Evolutionary conservation across 2,888 invertebrate species (phyloP).

Genomic region (Baccha elongata): DNA sequence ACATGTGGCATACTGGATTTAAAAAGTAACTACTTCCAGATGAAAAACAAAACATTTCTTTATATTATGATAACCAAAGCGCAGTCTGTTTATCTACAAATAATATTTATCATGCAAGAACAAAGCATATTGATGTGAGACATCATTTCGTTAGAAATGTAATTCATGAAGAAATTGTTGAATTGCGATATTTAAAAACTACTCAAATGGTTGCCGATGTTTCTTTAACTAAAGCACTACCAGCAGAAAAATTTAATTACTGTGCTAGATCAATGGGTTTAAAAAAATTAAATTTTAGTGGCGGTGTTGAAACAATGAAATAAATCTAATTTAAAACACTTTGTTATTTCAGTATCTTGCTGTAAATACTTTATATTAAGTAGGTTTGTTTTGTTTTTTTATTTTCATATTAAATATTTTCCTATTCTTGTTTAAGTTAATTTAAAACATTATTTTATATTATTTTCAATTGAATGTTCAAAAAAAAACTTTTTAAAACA

Average conservation of each 20-base stretch:
- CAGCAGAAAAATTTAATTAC: not conserved
- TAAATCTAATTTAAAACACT: too few relatives aligned
- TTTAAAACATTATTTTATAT: too few relatives aligned
- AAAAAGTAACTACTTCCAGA: not conserved
- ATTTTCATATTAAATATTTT: too few relatives aligned
- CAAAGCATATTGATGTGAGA: not conserved
- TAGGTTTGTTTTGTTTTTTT: too few relatives aligned
- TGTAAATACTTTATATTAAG: too few relatives aligned
- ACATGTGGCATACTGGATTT: not conserved
- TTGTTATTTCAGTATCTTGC: too few relatives aligned
- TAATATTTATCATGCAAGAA: not conserved
- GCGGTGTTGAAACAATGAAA: too few relatives aligned
- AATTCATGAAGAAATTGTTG: not conserved
- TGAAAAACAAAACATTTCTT: not conserved
- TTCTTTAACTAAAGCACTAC: not conserved
- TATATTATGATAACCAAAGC: too few relatives aligned
- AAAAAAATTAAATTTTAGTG: too few relatives aligned
- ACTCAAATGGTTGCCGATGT: not conserved
- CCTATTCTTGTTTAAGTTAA: too few relatives aligned
- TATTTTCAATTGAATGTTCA: too few relatives aligned
- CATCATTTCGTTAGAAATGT: not conserved
- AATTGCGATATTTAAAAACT: not conserved
- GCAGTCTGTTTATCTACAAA: not conserved
- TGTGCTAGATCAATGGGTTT: not conserved
- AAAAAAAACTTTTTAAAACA: too few relatives aligned